A percentile compares a stretch with the other conserved stretches of the same genome.
Conservation (phyloP, 2,113 vertebrate genomes). For the Hippocampus barbouri region DNA sequence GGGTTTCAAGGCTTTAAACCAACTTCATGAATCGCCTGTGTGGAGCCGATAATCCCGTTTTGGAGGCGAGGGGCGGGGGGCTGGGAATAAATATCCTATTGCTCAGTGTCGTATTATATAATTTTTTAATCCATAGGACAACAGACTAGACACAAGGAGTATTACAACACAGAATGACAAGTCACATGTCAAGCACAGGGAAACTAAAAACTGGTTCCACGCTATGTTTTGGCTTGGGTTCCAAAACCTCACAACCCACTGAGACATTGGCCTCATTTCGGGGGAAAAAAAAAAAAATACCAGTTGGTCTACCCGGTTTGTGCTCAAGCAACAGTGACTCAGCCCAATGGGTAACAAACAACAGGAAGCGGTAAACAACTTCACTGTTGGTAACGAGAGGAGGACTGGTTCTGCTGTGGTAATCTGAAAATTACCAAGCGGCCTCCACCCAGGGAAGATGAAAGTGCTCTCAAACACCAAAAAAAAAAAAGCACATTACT, state of each 20-base stretch:
- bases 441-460: background rate
- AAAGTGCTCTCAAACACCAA: background rate
- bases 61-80: background rate
- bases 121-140: conserved; percentile 57
- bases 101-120: conserved; percentile 53
- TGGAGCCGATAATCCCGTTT: conserved; percentile 48
- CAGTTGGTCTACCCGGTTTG: background rate
- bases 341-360: conserved; percentile 19
- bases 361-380: background rate
- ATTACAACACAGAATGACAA: background rate
- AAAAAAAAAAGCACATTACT: background rate
- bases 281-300: no score
- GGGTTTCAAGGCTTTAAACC: background rate
- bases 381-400: background rate
- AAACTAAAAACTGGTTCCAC: background rate
- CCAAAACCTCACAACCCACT: background rate
- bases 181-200: background rate
- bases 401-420: background rate
- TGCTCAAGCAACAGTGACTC: background rate
- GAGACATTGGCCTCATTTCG: background rate
- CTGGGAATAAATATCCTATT: conserved; percentile 35
- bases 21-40: background rate
- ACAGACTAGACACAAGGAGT: background rate
- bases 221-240: background rate
- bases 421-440: background rate